A percentile compares a stretch with the other conserved stretches of the same genome.
Conservation (phyloP, 2,797 vertebrate genomes). For the Sebastes hubbsi region DNA sequence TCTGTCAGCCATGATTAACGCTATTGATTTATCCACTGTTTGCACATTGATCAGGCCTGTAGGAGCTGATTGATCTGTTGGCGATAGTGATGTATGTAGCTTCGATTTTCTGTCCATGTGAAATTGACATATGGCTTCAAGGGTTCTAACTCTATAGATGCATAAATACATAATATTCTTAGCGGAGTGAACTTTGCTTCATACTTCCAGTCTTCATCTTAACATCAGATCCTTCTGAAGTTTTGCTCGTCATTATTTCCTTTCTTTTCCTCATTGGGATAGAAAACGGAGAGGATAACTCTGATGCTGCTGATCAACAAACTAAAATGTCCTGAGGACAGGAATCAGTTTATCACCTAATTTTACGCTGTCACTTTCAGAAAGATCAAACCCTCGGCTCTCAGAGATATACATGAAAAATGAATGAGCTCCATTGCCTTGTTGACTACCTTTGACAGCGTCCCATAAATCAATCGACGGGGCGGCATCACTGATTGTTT, state of each 20-base stretch:
- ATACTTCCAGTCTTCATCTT: background rate
- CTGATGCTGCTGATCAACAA: conserved; percentile 42
- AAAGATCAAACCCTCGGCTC: conserved; percentile 29
- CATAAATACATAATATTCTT: background rate
- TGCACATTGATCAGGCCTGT: conserved; percentile 2
- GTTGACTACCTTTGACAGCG: conserved; percentile 54
- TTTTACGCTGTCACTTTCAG: conserved; percentile 46
- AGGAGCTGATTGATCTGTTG: conserved; percentile 43
- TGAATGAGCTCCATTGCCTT: conserved; percentile 47
- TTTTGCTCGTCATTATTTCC: background rate
- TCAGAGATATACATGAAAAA: conserved; percentile 53
- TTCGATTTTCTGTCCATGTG: conserved; percentile 45
- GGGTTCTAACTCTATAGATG: background rate
- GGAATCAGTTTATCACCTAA: conserved; percentile 51
- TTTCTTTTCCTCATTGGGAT: background rate
- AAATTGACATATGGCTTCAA: conserved; percentile 15
- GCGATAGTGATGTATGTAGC: conserved; percentile 12
- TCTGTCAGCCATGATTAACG: conserved; percentile 28
- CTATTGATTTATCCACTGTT: conserved; percentile 47
- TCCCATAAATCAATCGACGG: conserved; percentile 63
- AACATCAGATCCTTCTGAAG: background rate
- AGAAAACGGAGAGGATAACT: background rate
- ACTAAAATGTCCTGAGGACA: conserved; percentile 38
- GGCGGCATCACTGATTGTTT: conserved; percentile 27
- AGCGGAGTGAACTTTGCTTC: background rate